These are phyloP conservation scores for Bombus terrestris DNA, from an alignment of 1,140 invertebrate genomes.

Conservation along the genomic window DNA sequence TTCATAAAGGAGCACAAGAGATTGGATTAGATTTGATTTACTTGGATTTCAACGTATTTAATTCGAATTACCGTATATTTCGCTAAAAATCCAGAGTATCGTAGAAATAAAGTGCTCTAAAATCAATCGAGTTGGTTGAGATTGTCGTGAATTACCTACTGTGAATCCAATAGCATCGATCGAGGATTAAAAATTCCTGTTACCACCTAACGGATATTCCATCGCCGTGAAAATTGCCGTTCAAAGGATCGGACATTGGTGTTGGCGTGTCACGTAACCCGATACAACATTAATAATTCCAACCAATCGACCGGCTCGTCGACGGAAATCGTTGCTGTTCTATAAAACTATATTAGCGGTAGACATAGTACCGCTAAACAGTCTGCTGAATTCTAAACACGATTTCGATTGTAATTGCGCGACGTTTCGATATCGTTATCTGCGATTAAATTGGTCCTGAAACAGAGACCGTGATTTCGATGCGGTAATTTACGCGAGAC, in stretches of 20 bases:
- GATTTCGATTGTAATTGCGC: slow-evolving; percentile 1
- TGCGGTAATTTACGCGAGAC: not conserved
- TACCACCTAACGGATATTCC: not conserved
- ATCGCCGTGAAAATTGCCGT: not conserved
- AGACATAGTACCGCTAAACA: not conserved
- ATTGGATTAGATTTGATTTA: too few relatives aligned
- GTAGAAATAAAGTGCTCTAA: not conserved
- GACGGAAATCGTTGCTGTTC: too few relatives aligned
- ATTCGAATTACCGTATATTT: not conserved
- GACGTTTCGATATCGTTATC: not conserved
- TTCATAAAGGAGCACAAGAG: too few relatives aligned
- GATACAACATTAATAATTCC: slow-evolving; percentile 23
- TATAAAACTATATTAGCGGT: slow-evolving; percentile 15
- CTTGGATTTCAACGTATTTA: not conserved
- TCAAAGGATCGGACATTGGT: not conserved
- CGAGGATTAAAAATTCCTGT: not conserved
- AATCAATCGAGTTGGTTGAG: not conserved
- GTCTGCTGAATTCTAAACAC: slow-evolving; percentile 17
- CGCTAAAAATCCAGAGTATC: not conserved
- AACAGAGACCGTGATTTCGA: not conserved
- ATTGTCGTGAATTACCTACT: not conserved
- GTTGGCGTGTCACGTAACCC: not conserved
- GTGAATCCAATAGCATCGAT: not conserved
- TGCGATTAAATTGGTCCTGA: not conserved
- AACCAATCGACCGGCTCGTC: not conserved